phyloP scores from a whole-genome alignment of 2,888 invertebrate genomes.

The Melanargia galathea region DNA sequence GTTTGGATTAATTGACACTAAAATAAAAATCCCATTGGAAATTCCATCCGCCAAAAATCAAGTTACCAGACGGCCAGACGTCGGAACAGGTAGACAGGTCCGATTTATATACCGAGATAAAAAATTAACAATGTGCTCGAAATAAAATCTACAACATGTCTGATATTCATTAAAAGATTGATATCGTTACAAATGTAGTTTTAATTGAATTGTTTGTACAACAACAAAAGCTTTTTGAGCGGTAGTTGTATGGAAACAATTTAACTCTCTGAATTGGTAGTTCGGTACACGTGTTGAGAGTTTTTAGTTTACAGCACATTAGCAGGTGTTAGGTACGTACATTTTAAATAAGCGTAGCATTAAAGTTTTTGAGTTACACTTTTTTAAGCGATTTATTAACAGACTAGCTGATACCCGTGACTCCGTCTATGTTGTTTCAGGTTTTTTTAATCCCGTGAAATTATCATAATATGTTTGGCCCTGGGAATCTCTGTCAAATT shows the following conservation, averaged over 20 bases:
- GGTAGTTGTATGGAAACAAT: conserved; percentile 9
- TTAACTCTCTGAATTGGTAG: conserved; percentile 2
- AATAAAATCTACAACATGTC: conserved; percentile 4
- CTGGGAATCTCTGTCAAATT: no score
- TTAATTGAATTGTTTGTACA: conserved; percentile 16
- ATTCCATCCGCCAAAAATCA: conserved; percentile 3
- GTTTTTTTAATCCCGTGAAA: no score
- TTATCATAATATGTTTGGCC: no score
- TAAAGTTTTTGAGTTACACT: neutral
- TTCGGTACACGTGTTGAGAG: no score
- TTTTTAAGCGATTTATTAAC: no score
- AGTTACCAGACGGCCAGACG: conserved; percentile 4
- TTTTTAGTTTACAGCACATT: neutral
- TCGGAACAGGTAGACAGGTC: conserved; percentile 2
- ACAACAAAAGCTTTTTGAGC: conserved; percentile 9
- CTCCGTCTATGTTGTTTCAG: no score
- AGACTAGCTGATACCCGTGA: no score
- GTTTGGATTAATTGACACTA: neutral
- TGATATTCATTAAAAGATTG: conserved; percentile 18
- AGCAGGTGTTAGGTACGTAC: neutral
- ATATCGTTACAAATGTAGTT: conserved; percentile 18
- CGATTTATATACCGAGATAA: conserved; percentile 13
- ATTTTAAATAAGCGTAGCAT: neutral
- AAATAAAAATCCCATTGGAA: conserved; percentile 5
- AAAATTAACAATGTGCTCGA: conserved; percentile 10